Evolutionary conservation across 2,888 invertebrate species (phyloP).

Genomic region (Megastigmus dorsalis): DNA sequence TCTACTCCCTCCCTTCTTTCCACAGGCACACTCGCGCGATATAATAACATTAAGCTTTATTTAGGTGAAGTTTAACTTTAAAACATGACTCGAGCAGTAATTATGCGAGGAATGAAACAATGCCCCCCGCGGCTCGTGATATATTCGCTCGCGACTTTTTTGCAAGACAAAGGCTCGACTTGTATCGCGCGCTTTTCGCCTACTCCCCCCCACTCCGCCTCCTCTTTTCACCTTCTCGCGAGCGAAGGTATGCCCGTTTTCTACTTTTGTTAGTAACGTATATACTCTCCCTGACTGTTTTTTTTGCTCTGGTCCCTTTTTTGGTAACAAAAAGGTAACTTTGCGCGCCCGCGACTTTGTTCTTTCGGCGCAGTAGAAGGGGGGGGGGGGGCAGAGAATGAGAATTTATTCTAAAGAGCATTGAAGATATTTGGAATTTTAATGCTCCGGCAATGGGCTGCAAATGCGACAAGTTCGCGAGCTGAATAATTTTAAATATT

Average conservation of each 20-base stretch:
- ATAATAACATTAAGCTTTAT: conserved; percentile 73
- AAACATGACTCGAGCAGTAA: conserved; percentile 71
- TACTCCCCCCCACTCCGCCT: conserved; percentile 26
- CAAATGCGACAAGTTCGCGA: conserved; percentile 1
- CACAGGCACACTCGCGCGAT: conserved; percentile 44
- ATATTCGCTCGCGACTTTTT: conserved; percentile 68
- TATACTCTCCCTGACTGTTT: not conserved
- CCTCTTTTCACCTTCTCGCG: too few species aligned
- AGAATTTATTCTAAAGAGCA: conserved; percentile 23
- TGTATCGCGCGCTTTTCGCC: conserved; percentile 51
- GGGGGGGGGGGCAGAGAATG: too few species aligned
- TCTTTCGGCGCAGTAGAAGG: too few species aligned
- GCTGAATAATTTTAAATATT: conserved; percentile 20
- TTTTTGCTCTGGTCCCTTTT: not conserved
- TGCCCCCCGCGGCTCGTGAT: conserved; percentile 65
- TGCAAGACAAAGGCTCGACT: conserved; percentile 68
- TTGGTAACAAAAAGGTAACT: conserved; percentile 23
- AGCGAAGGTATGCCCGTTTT: not conserved
- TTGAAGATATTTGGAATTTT: conserved; percentile 35
- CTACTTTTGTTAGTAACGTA: conserved; percentile 29
- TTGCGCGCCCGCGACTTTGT: conserved; percentile 28
- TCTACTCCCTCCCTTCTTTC: not conserved
- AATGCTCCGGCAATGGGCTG: not conserved
- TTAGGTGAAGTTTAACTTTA: conserved; percentile 72
- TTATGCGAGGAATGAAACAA: conserved; percentile 72